These are phyloP conservation scores for Hemicrepidius hirtus DNA, from an alignment of 2,888 invertebrate genomes.

Conservation along the genomic window DNA sequence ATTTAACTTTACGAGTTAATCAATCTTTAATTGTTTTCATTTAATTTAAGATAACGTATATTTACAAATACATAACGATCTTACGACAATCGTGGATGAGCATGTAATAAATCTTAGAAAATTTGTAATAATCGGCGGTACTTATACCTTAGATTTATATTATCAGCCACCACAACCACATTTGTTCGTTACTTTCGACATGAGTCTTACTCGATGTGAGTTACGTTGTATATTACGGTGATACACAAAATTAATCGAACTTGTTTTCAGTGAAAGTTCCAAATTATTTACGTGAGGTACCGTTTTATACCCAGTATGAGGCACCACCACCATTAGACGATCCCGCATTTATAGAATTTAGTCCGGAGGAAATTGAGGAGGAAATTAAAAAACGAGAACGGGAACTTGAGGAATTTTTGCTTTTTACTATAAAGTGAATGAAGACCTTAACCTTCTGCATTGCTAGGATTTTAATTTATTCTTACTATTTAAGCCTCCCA, in stretches of 20 bases:
- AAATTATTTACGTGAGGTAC: slow-evolving; percentile 75
- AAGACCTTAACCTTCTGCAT: too few species aligned
- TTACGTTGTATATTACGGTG: too few species aligned
- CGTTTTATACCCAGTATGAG: slow-evolving; percentile 80
- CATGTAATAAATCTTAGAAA: slow-evolving; percentile 85
- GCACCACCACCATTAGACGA: slow-evolving; percentile 83
- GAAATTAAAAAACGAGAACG: slow-evolving; percentile 84
- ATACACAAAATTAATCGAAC: too few species aligned
- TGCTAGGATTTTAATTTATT: too few species aligned
- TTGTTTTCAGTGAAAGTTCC: slow-evolving; percentile 79
- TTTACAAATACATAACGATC: slow-evolving; percentile 69
- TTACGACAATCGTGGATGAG: slow-evolving; percentile 70
- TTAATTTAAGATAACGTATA: slow-evolving; percentile 73
- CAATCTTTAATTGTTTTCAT: too few species aligned
- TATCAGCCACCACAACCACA: slow-evolving; percentile 86
- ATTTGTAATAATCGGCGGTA: slow-evolving; percentile 84
- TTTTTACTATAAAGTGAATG: too few species aligned
- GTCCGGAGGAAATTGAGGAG: slow-evolving; percentile 88
- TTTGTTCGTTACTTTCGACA: slow-evolving; percentile 36
- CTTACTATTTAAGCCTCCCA: slow-evolving; percentile 63
- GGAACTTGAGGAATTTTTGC: slow-evolving; percentile 83
- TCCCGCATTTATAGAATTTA: slow-evolving; percentile 79
- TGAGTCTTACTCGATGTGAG: slow-evolving; percentile 42
- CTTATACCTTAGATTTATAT: slow-evolving; percentile 83
- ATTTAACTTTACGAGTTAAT: neutral